phyloP scores from a whole-genome alignment of 2,797 vertebrate genomes.

The Menidia menidia region DNA sequence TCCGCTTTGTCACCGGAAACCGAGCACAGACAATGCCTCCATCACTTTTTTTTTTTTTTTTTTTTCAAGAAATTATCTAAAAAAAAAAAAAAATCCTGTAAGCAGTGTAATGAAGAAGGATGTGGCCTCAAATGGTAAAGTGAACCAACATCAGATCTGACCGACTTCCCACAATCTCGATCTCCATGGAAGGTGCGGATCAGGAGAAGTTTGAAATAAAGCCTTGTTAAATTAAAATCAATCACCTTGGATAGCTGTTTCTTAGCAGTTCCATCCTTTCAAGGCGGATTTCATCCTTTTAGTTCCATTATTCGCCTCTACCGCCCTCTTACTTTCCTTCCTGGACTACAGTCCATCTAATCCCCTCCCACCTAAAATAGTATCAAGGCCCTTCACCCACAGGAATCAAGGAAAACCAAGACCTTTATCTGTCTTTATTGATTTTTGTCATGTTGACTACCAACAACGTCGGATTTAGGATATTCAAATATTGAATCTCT shows the following conservation, averaged over 20 bases:
- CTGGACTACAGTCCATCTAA: conserved; percentile 26
- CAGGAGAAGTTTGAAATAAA: conserved; percentile 29
- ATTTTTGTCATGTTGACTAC: not conserved
- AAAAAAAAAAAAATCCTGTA: conserved; percentile 4
- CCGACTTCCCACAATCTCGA: not conserved
- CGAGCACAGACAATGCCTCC: conserved; percentile 3
- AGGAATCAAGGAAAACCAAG: conserved; percentile 1
- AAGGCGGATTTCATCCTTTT: conserved; percentile 23
- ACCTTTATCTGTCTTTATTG: not conserved
- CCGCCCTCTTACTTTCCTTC: conserved; percentile 36
- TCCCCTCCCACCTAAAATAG: conserved; percentile 42
- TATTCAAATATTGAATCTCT: not conserved
- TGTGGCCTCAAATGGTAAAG: conserved; percentile 39
- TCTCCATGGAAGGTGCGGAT: conserved; percentile 32
- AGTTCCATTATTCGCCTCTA: conserved; percentile 27
- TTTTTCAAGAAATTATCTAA: conserved; percentile 21
- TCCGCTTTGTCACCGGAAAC: conserved; percentile 38
- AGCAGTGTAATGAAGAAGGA: conserved; percentile 42
- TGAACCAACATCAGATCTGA: conserved; percentile 29
- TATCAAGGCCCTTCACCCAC: conserved; percentile 32
- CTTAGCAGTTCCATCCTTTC: not conserved
- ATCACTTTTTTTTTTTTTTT: conserved; percentile 1
- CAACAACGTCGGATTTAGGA: not conserved
- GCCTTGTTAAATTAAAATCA: conserved; percentile 55
- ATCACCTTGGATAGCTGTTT: conserved; percentile 31